Base-by-base conservation (phyloP, 1,140 invertebrate species). In the Drosophila nigrodunni region DNA sequence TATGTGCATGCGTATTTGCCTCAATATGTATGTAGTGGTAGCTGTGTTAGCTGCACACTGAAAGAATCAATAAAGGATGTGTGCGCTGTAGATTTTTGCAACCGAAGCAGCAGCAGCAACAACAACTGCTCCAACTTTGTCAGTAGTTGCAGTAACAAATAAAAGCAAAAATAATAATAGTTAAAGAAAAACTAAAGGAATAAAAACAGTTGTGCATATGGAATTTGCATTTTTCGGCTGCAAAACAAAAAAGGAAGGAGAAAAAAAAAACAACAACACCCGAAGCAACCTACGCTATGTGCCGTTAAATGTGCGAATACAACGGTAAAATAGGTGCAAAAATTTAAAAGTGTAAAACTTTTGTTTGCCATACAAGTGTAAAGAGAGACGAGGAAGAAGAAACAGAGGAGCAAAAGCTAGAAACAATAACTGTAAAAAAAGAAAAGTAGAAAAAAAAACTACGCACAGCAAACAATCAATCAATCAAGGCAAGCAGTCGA, bases 11-110 rank as follows among this genome's bases (percentile, higher is more conserved):
- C 77, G 80, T 67, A 70, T 71, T 71, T 55, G 50, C 58, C 66
- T 43, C 35, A 43, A 41, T 69, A 54, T 77, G 73, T 39, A 58
- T 74, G 44, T 61, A 50, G 68, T 52, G 66, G 44, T 61, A 50
- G 76, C 39, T 77, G 59, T 43, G 67, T 60, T 62, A 46, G 67
- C 62, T 77, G 82, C 82, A 87, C 83, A 87, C 80, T 88, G 83
- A 88, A 88, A 88, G 85, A 88, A 88, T 88, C 83, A 88, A 88
- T 88, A 88, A 88, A 88, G 83, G 83, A 88, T 88, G 80, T 88
- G 25, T 30, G 3, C 25, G 83, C 83, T 87, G 83, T 73, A 46
- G 70, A 81, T 85, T 78, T 76, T 71, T 71, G 73, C 68, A 76
- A 58, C 57, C 57, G 58, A 58, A 64, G 43, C 43, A 75, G 58